Base-by-base conservation (phyloP, 2,797 vertebrate genomes). In the Graptemys geographica region DNA sequence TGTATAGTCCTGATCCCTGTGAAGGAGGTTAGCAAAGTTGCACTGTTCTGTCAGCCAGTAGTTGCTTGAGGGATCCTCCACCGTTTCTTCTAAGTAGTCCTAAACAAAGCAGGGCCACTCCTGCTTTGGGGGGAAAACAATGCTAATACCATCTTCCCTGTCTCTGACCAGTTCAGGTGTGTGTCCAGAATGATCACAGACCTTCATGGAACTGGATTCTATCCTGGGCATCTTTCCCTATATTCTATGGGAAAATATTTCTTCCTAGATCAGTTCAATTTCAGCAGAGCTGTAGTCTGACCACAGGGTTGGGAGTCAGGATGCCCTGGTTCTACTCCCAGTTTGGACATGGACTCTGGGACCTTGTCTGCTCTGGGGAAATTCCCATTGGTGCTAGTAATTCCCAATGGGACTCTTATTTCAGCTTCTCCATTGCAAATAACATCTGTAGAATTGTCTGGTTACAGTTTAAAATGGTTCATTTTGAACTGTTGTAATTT, bases 1-100 rank as follows among this genome's bases (percentile, higher is more conserved):
- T 88, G 84, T 8, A 4, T 57, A 81, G 90, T 37, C 33, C 94
- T 84, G 92, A 95, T 52, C 87, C 31, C 84, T 95, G 90, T 93
- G 92, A 89, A 59, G 53, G 8, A 96, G 80, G 27, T 55, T n/a
- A 65, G 33, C 62, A 65, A 65, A n/a, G 62, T 65, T 65, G 62
- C 62, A 65, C 62, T 65, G 33, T 65, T 65, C 33, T n/a, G 31
- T 65, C 33, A 65, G 33, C 31, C 16, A 65, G 2, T 65, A n/a
- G 59, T n/a, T 65, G 33, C 31, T n/a, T 69, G 18, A 19, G 62
- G 33, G 18, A 69, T 33, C 31, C 31, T 65, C 62, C 62, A 21
- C 62, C 62, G 19, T n/a, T 37, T 69, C n/a, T 69, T 69, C 16
- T 69, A n/a, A 69, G n/a, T 21, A 21, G n/a, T 69, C n/a, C 18